Percentiles rank a stretch among this genome's conserved stretches.
Conservation (phyloP, 23 tunicate genomes). For the Phallusia fumigata region DNA sequence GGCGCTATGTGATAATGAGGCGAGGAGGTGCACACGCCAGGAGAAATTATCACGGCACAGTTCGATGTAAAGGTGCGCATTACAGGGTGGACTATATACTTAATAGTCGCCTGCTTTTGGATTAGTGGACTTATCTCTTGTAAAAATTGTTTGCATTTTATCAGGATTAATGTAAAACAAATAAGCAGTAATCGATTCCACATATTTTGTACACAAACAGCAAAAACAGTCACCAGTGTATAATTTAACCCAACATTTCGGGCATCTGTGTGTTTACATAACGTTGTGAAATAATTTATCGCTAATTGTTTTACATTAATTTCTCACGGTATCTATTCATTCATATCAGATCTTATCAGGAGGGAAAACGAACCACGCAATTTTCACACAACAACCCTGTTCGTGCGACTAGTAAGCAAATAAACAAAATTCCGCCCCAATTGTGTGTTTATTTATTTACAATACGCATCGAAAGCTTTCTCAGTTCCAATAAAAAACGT, state of each 20-base stretch:
- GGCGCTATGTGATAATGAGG: neutral
- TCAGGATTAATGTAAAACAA: neutral
- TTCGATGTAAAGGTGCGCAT: neutral
- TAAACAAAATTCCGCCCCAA: neutral
- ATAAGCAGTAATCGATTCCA: neutral
- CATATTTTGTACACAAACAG: neutral
- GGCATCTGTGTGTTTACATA: neutral
- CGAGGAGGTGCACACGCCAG: constrained; percentile 9
- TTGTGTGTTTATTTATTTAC: neutral
- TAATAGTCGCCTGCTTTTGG: neutral
- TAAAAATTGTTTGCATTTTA: neutral
- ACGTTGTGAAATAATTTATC: neutral
- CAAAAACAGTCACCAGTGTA: neutral
- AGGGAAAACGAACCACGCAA: neutral
- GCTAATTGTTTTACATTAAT: neutral
- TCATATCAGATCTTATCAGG: neutral
- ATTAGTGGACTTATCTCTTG: neutral
- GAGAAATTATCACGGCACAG: neutral
- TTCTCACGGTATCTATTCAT: constrained; percentile 1
- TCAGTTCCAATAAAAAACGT: neutral
- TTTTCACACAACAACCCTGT: neutral
- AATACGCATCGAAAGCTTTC: neutral
- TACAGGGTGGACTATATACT: neutral
- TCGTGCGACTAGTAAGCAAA: constrained; percentile 1
- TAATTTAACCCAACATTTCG: neutral